Evolutionary conservation across 2,888 invertebrate species (phyloP), one percentile per base, ranked within the genome.

Genomic region (Junonia oenone): DNA sequence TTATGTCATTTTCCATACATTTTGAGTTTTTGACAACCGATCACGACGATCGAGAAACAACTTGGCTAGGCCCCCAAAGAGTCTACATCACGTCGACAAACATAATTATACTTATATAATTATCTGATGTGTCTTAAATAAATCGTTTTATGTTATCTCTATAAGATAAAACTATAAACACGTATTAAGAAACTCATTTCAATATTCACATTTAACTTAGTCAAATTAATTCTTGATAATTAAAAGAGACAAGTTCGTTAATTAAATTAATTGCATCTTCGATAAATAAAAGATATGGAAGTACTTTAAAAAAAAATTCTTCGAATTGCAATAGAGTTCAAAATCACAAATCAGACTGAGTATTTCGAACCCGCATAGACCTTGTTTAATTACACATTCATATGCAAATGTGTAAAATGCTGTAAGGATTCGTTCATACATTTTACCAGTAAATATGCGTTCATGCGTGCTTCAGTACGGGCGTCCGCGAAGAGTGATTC

Each of bases 341-440:
- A 58, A 58, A 55, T 43, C 33, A 38, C 15, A 40, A 51, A 56
- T 59, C 31, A 51, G 29, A 62, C 56, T 50, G 55, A 72, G 70
- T 77, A 75, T 81, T 79, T 79, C 77, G 73, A 74, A 75, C 83
- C 83, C 78, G 79, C 76, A 80, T 77, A 61, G 61, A 50, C 55
- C 55, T 58, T 61, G 61, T 84, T 86, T 89, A 89, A 89, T 89
- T 88, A 89, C 81, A 84, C 80, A 89, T 89, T 89, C 87, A 88
- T 84, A 90, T 89, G 88, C 78, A 87, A 89, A 90, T 90, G 68
- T 78, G 75, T 74, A 72, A 78, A 81, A 79, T 75, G 80, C 78
- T 76, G 80, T 78, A 85, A 86, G 83, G 83, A 87, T 83, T 83
- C 79, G 80, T 79, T 76, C 81, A 69, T 76, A 69, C 72, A 70